Evolutionary conservation across 2,113 vertebrate species (phyloP).

Genomic region (Pantherophis guttatus): DNA sequence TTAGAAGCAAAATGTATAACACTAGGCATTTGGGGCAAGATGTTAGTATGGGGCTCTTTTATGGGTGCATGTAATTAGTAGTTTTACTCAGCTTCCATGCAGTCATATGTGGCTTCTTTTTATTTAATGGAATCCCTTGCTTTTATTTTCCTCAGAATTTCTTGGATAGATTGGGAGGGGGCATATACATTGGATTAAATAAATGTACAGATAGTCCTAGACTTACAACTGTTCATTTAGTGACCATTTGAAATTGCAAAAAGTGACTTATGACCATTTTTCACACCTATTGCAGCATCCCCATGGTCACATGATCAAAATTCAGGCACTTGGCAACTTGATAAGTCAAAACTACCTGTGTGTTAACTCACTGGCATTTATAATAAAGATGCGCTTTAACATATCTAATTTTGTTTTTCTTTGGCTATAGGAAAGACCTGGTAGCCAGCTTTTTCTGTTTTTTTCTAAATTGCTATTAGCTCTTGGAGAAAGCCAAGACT

Average conservation of each 20-base stretch:
- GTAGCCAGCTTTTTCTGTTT: neutral
- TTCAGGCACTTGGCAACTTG: neutral
- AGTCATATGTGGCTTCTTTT: neutral
- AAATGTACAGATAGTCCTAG: neutral
- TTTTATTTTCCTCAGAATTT: neutral
- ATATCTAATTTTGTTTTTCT: neutral
- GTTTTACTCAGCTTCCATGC: neutral
- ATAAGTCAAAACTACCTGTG: neutral
- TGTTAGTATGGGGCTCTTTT: neutral
- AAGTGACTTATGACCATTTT: neutral
- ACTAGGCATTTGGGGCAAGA: neutral
- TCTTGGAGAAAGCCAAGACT: neutral
- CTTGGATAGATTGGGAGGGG: neutral
- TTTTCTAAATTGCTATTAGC: no score
- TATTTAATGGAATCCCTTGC: neutral
- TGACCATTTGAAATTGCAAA: neutral
- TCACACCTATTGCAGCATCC: neutral
- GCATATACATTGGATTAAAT: neutral
- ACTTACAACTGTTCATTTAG: neutral
- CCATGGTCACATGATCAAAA: neutral
- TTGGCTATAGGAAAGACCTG: neutral
- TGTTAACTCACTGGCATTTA: neutral
- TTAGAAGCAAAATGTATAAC: no score
- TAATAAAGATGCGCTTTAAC: neutral
- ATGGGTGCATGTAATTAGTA: neutral